Evolutionary conservation across 2,888 invertebrate genomes (phyloP).

Genomic region (Xestia xanthographa): DNA sequence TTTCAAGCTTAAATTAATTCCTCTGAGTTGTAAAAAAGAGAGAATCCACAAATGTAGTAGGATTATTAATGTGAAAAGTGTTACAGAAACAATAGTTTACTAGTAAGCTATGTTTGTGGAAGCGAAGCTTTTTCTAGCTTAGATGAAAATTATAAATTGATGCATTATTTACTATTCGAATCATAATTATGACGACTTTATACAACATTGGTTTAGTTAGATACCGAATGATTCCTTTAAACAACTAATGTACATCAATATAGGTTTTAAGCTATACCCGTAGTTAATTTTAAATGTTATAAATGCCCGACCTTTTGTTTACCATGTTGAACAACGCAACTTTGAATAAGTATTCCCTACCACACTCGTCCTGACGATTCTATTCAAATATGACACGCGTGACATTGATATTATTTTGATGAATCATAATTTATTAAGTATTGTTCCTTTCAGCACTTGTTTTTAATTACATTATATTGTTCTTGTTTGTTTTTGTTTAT

Average conservation of each 20-base stretch:
- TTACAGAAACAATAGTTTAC: too few species aligned
- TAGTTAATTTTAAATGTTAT: conserved; percentile 4
- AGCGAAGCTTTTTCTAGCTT: too few species aligned
- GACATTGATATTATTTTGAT: conserved; percentile 62
- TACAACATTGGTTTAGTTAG: neutral
- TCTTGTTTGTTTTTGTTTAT: conserved; percentile 1
- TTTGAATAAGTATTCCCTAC: conserved; percentile 48
- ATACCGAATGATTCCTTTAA: neutral
- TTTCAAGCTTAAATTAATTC: too few species aligned
- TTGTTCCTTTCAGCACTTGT: conserved; percentile 42
- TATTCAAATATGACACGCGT: conserved; percentile 65
- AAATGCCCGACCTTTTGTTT: conserved; percentile 34
- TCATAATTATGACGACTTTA: too few species aligned
- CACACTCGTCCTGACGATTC: conserved; percentile 52
- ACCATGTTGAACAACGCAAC: conserved; percentile 20
- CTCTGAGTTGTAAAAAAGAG: neutral
- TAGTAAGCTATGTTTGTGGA: too few species aligned
- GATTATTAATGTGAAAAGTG: too few species aligned
- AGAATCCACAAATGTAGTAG: too few species aligned
- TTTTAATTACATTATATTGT: conserved; percentile 26
- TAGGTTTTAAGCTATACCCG: neutral
- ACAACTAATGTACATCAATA: neutral
- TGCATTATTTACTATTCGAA: too few species aligned
- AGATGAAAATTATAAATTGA: too few species aligned
- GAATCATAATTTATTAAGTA: conserved; percentile 55